Conservation (phyloP, 1,140 invertebrate genomes). For the Drosophila setifemur region DNA sequence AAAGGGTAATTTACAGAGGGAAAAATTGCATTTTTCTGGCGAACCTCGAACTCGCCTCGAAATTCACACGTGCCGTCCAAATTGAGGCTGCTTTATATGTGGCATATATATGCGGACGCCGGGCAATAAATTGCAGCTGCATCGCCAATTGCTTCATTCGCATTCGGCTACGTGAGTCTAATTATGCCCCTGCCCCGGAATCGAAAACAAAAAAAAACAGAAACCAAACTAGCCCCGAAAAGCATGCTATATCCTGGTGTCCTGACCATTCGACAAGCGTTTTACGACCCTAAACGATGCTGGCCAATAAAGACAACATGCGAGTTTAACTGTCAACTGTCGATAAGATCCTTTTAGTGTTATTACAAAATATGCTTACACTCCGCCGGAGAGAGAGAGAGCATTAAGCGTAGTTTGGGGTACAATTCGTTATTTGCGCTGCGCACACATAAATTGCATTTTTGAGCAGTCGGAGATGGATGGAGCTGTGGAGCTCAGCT, state of each 20-base stretch:
- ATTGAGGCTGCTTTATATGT: conserved; percentile 36
- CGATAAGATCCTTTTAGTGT: conserved; percentile 69
- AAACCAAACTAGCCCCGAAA: background rate
- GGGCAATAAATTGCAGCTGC: conserved; percentile 60
- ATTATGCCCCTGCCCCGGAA: conserved; percentile 40
- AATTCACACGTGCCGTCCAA: conserved; percentile 69
- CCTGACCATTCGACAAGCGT: too few relatives aligned
- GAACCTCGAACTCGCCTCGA: conserved; percentile 62
- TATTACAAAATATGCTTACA: conserved; percentile 67
- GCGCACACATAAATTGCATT: conserved; percentile 76
- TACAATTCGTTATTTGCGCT: conserved; percentile 71
- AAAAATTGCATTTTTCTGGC: conserved; percentile 76
- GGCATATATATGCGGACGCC: conserved; percentile 1
- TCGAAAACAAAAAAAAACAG: background rate
- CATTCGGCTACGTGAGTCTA: conserved; percentile 48
- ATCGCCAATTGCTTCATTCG: conserved; percentile 66
- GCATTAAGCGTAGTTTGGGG: conserved; percentile 71
- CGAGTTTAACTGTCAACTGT: conserved; percentile 26
- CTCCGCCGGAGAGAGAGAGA: too few relatives aligned
- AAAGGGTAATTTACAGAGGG: conserved; percentile 71
- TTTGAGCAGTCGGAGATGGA: conserved; percentile 66
- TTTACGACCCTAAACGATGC: conserved; percentile 48
- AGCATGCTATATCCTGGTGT: conserved; percentile 21
- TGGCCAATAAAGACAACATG: conserved; percentile 20
- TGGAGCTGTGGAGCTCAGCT: conserved; percentile 49